phyloP scores from a whole-genome alignment of 35 echinoderm and acorn worm species.

The Acanthaster planci region DNA sequence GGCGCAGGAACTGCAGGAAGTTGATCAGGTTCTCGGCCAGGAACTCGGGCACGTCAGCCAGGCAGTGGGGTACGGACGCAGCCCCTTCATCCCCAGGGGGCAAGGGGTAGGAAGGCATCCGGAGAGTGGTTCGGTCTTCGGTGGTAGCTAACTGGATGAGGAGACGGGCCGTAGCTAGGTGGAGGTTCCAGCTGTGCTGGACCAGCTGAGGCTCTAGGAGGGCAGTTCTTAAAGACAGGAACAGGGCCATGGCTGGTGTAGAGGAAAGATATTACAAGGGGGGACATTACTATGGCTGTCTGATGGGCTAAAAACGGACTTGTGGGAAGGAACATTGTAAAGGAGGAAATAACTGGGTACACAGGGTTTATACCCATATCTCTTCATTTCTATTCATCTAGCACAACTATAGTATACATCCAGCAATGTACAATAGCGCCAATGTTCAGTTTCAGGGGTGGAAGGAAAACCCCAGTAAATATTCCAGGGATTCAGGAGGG shows the following conservation, averaged over 20 bases:
- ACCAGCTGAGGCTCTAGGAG: slow-evolving; percentile 69
- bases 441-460: too few species aligned
- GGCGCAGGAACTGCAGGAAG: slow-evolving; percentile 74
- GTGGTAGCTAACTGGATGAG: slow-evolving; percentile 64
- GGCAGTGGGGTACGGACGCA: slow-evolving; percentile 32
- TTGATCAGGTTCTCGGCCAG: slow-evolving; percentile 84
- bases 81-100: background rate
- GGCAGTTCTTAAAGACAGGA: slow-evolving; percentile 64
- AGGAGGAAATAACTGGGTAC: too few species aligned
- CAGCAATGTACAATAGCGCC: too few species aligned
- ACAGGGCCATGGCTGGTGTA: slow-evolving; percentile 66
- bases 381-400: too few species aligned
- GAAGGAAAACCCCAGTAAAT: too few species aligned
- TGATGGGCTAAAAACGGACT: too few species aligned
- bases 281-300: too few species aligned
- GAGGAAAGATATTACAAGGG: background rate
- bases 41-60: slow-evolving; percentile 69
- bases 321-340: too few species aligned
- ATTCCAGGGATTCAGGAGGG: too few species aligned
- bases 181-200: slow-evolving; percentile 51
- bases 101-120: slow-evolving; percentile 61
- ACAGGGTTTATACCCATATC: too few species aligned
- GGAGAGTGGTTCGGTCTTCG: slow-evolving; percentile 38
- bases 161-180: slow-evolving; percentile 67
- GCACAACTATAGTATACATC: too few species aligned